A percentile compares a stretch with the other conserved stretches of the same genome.
phyloP scores from a whole-genome alignment of 2,113 vertebrate genomes.

The Tupaia tana region DNA sequence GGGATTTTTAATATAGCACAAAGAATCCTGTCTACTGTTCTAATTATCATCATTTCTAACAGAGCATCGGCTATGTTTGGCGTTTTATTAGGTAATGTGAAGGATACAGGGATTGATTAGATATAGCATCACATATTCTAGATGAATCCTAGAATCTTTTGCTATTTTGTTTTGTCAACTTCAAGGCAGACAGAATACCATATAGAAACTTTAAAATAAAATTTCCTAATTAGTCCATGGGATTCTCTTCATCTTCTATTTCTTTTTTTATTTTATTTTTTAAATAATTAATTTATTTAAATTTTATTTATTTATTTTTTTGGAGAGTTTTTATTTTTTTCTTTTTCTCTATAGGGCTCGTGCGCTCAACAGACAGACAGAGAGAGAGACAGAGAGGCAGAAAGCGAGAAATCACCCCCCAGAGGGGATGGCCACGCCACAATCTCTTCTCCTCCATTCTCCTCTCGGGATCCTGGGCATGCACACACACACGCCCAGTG shows the following conservation, averaged over 20 bases:
- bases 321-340: too few species aligned
- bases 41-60: neutral
- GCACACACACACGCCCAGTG: too few species aligned
- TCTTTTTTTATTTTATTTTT: neutral
- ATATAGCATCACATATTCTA: neutral
- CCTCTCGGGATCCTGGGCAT: too few species aligned
- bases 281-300: too few species aligned
- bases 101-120: neutral
- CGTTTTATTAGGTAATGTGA: neutral
- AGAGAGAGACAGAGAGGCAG: too few species aligned
- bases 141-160: neutral
- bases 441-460: too few species aligned
- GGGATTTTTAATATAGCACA: neutral
- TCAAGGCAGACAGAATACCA: neutral
- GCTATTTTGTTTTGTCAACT: neutral
- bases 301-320: too few species aligned
- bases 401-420: too few species aligned
- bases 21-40: neutral
- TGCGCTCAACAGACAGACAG: too few species aligned
- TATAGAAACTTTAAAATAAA: neutral
- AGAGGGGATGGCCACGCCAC: too few species aligned
- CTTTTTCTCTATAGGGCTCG: too few species aligned
- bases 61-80: neutral
- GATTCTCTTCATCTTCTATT: neutral
- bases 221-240: neutral